These are phyloP conservation scores for Belgica antarctica DNA, from an alignment of 2,888 invertebrate genomes.

Conservation along the genomic window DNA sequence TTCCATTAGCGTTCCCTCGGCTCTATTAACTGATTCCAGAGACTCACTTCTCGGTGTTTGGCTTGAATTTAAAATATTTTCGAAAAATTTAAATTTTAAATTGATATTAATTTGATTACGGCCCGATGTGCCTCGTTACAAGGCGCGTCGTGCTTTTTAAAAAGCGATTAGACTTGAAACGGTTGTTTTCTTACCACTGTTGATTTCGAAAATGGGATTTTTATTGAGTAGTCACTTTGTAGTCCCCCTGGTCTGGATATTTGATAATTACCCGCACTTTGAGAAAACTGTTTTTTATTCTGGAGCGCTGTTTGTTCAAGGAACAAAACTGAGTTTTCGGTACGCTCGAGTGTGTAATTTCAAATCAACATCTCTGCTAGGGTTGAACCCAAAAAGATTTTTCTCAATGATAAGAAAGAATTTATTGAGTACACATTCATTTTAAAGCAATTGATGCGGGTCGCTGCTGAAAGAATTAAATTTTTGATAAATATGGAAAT, in stretches of 20 bases:
- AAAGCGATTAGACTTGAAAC: conserved; percentile 32
- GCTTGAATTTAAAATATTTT: not conserved
- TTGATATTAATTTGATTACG: conserved; percentile 42
- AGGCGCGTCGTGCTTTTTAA: conserved; percentile 20
- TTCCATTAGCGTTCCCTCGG: not conserved
- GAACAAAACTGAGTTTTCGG: not conserved
- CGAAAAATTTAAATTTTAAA: conserved; percentile 41
- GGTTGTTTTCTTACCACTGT: not conserved
- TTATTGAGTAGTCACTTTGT: not conserved
- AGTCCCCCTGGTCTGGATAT: not conserved
- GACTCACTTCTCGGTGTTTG: no score
- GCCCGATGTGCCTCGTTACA: not conserved
- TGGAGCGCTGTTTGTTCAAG: not conserved
- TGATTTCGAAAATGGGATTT: not conserved
- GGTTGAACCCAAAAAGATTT: no score
- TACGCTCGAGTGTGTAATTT: not conserved
- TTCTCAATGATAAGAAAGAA: conserved; percentile 32
- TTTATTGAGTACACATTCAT: conserved; percentile 1
- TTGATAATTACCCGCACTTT: conserved; percentile 43
- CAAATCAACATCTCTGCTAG: no score
- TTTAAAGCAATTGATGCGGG: conserved; percentile 36
- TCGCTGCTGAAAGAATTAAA: conserved; percentile 14
- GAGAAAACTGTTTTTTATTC: no score
- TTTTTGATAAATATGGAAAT: not conserved
- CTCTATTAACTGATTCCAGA: not conserved